Conservation (phyloP, 2,888 invertebrate genomes). For the Drosophila mettleri region DNA sequence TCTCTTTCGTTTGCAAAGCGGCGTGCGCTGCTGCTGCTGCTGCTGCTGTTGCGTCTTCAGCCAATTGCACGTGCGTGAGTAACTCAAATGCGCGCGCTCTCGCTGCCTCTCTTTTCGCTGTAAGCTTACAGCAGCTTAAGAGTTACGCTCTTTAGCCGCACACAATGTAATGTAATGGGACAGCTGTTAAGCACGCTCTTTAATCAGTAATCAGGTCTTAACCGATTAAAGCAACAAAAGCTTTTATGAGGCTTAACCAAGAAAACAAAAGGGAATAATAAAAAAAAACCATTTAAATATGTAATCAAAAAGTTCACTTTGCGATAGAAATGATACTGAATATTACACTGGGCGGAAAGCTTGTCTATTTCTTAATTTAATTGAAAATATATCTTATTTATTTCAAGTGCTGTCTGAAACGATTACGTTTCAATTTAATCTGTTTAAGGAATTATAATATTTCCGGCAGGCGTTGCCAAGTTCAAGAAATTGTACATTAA, state of each 20-base stretch:
- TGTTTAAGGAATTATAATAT: conserved; percentile 43
- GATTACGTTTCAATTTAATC: conserved; percentile 14
- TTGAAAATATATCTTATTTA: no score
- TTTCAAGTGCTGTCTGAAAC: conserved; percentile 37
- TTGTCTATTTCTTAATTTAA: not conserved
- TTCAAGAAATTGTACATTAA: conserved; percentile 14
- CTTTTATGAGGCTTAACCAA: conserved; percentile 30
- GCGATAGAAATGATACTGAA: conserved; percentile 43
- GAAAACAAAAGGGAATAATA: not conserved
- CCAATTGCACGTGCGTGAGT: conserved; percentile 64
- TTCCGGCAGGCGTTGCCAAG: conserved; percentile 43
- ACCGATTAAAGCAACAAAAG: conserved; percentile 46
- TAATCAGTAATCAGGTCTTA: conserved; percentile 54
- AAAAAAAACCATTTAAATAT: conserved; percentile 6
- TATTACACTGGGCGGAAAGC: conserved; percentile 17
- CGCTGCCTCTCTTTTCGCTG: conserved; percentile 37
- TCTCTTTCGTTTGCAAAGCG: conserved; percentile 30
- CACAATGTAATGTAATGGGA: conserved; percentile 54
- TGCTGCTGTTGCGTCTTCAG: conserved; percentile 12
- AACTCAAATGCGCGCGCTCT: conserved; percentile 21
- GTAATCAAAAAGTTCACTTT: conserved; percentile 32
- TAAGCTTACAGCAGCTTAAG: conserved; percentile 45
- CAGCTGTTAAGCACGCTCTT: conserved; percentile 38
- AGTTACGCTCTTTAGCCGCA: conserved; percentile 20
- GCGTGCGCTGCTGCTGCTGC: conserved; percentile 16